Evolutionary conservation across 2,797 vertebrate species (phyloP).

Genomic region (Chelonia mydas): DNA sequence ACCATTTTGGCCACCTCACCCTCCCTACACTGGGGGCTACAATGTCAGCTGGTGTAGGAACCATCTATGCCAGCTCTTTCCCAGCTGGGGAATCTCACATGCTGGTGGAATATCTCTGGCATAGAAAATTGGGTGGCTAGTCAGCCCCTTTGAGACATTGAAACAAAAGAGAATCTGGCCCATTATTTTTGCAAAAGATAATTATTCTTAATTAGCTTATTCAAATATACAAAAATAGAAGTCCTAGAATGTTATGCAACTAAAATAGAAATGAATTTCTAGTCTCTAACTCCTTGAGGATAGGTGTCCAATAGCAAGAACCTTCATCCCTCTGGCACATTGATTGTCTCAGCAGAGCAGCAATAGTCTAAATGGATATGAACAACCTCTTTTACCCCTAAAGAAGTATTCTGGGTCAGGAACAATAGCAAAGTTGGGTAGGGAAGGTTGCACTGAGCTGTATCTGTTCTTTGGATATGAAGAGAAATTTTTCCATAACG

Average conservation of each 20-base stretch:
- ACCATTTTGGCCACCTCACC: slow-evolving; percentile 44
- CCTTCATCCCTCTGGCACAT: slow-evolving; percentile 45
- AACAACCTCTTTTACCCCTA: slow-evolving; percentile 19
- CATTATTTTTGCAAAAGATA: slow-evolving; percentile 72
- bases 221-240: slow-evolving; percentile 76
- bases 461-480: slow-evolving; percentile 5
- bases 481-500: neutral
- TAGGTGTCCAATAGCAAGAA: slow-evolving; percentile 74
- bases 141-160: slow-evolving; percentile 46
- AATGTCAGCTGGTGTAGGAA: slow-evolving; percentile 23
- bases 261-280: slow-evolving; percentile 75
- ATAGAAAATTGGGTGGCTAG: slow-evolving; percentile 58
- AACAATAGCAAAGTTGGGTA: slow-evolving; percentile 8
- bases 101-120: slow-evolving; percentile 51
- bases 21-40: slow-evolving; percentile 50
- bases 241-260: slow-evolving; percentile 67
- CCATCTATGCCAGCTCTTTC: slow-evolving; percentile 50
- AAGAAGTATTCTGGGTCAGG: slow-evolving; percentile 37
- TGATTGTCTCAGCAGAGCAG: slow-evolving; percentile 63
- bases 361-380: slow-evolving; percentile 29
- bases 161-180: slow-evolving; percentile 36
- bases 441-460: neutral
- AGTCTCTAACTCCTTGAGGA: slow-evolving; percentile 75
- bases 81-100: slow-evolving; percentile 62
- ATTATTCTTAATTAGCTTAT: slow-evolving; percentile 78